These are phyloP conservation scores for Sakesphorus luctuosus DNA, from an alignment of 2,113 vertebrate genomes.

Conservation along the genomic window DNA sequence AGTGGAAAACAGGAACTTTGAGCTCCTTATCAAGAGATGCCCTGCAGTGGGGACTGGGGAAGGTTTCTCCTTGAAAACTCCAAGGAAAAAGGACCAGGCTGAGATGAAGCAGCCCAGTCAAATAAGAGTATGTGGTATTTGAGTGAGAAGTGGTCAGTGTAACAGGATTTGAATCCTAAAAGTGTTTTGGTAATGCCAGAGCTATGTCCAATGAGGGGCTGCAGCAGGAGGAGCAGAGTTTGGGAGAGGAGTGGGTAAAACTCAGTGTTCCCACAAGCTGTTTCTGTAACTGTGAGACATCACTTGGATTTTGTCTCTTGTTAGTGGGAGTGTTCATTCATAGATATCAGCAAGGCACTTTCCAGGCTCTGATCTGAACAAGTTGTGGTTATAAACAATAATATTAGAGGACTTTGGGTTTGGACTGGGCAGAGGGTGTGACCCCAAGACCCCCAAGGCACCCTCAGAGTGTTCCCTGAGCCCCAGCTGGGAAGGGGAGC, in stretches of 20 bases:
- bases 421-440: no score
- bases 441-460: no score
- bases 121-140: not conserved
- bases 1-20: not conserved
- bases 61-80: not conserved
- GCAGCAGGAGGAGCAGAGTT: not conserved
- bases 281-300: slow-evolving; percentile 6
- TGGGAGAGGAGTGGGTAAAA: not conserved
- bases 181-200: not conserved
- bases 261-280: not conserved
- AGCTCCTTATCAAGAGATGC: not conserved
- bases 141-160: not conserved
- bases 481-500: no score
- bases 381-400: not conserved
- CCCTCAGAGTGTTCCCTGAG: not conserved
- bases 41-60: not conserved
- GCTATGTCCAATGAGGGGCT: not conserved
- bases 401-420: not conserved
- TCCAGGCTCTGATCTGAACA: not conserved
- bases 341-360: not conserved
- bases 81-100: not conserved
- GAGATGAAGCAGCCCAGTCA: not conserved
- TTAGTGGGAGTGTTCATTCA: not conserved
- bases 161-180: not conserved
- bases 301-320: not conserved